Base-by-base conservation (phyloP, 2,888 invertebrate species). In the Protonemura montana region DNA sequence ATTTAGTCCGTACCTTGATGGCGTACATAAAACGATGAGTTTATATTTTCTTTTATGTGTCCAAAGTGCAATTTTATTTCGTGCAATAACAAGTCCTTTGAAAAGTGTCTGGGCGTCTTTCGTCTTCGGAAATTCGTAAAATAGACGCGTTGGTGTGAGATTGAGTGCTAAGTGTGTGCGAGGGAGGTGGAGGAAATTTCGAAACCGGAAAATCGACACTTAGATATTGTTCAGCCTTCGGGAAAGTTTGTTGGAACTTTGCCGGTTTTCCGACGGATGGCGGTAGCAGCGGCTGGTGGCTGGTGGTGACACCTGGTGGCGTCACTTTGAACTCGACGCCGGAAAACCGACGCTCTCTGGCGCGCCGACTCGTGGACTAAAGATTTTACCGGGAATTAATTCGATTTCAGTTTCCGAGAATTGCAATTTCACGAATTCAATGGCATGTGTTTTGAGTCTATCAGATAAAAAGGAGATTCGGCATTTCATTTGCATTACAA, bases 1-100 rank as follows among this genome's bases (percentile, higher is more conserved):
- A 59, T 59, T 59, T 21, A 59, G 16, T 21, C 21, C 59, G 13
- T 13, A 59, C 59, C 2, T 59, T 59, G 59, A 59, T 59, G 59
- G 59, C 59, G 59, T 10, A 59, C 59, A 59, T 59, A 59, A 59
- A 59, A 59, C 59, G 59, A 59, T 59, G 59, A 59, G 59, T 59
- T 59, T 59, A 59, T 59, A 59, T 59, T 59, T 59, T 59, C 59
- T 59, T 59, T 59, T 59, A 59, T 59, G 59, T 59, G 21, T 59
- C 59, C 21, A 59, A 59, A 59, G 59, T 59, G 59, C 59, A 59
- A 59, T 59, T 59, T 59, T 59, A 59, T 59, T 59, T 59, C 59
- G 13, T 59, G 59, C 59, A 59, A 59, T 59, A 59, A 21, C 59
- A 59, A 59, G 16, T 59, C 59, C 59, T 10, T 10, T 21, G 59